A percentile compares a stretch with the other conserved stretches of the same genome.
These are phyloP conservation scores for Progne subis DNA, from an alignment of 2,113 vertebrate genomes.

Conservation along the genomic window DNA sequence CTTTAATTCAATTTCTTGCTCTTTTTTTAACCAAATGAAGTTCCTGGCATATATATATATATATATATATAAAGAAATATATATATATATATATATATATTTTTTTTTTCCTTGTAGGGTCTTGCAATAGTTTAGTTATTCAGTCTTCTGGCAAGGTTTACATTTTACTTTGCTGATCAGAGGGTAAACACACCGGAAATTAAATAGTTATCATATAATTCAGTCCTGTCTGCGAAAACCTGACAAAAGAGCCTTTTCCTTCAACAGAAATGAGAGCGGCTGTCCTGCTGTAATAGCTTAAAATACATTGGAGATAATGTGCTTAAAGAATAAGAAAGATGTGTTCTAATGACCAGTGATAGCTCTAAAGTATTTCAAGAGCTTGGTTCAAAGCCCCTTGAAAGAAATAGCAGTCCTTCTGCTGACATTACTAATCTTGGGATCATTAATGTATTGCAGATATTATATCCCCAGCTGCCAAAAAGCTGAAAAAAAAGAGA, in stretches of 20 bases:
- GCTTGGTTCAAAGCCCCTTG: conserved; percentile 16
- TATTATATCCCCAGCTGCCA: conserved; percentile 21
- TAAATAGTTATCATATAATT: neutral
- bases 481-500: neutral
- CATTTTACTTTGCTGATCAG: conserved; percentile 19
- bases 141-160: neutral
- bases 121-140: neutral
- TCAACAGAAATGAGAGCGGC: conserved; percentile 2
- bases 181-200: neutral
- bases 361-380: conserved; percentile 23
- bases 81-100: no score
- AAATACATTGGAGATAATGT: conserved; percentile 6
- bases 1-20: conserved; percentile 2
- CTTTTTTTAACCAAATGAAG: neutral
- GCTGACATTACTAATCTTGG: conserved; percentile 25
- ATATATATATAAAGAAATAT: no score
- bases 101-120: neutral
- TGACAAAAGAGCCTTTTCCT: neutral
- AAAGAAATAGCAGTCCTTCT: conserved; percentile 42
- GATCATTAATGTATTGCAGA: conserved; percentile 40
- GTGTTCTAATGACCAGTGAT: conserved; percentile 15
- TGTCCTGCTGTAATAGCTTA: conserved; percentile 9
- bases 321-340: conserved; percentile 11
- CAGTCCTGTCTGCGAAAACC: neutral
- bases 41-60: neutral